Evolutionary conservation across 1,140 invertebrate species (phyloP), one percentile per base, ranked within the genome.

Genomic region (Drosophila rhopaloa): DNA sequence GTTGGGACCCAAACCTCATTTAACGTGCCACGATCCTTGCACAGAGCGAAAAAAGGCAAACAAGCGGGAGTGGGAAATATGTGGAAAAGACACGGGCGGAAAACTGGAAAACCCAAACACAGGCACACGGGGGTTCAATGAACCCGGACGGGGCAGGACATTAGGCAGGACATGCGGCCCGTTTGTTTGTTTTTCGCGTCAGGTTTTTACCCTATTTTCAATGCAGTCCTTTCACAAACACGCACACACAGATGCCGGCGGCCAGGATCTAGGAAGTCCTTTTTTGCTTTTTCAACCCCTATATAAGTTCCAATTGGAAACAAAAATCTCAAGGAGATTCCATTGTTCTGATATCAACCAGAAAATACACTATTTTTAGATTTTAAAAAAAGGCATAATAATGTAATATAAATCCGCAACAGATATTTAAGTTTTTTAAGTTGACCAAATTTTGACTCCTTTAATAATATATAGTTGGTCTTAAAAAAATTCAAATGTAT

Each of bases 121-220:
- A 43, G 29, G 50, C 40, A 32, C 24, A 40, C 27, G 11, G 40
- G 46, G n/a, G 81, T 86, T 86, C 82, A 88, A 88, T 83, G 82
- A 85, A 88, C 53, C 82, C 50, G 37, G 41, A 27, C 24, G n/a
- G 43, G 58, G 57, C 77, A 74, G 77, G 81, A 63, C 76, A 63
- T 79, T 50, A 53, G 60, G 38, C 74, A 74, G 56, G 56, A 66
- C 57, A 55, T 75, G 80, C 71, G 59, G 67, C 58, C 58, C 58
- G 76, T 71, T 88, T 88, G 83, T 88, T 88, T 88, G 79, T 88
- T 88, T 85, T 86, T 77, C 84, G 80, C 76, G 83, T 88, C 83
- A 88, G 84, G 84, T 88, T 89, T 86, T 88, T 88, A 88, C 83
- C 83, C 83, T 88, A 88, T 88, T 88, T 88, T 60, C 66, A 73